These are phyloP conservation scores for Drosophila kurseongensis DNA, from an alignment of 1,140 invertebrate species.

Conservation along the genomic window DNA sequence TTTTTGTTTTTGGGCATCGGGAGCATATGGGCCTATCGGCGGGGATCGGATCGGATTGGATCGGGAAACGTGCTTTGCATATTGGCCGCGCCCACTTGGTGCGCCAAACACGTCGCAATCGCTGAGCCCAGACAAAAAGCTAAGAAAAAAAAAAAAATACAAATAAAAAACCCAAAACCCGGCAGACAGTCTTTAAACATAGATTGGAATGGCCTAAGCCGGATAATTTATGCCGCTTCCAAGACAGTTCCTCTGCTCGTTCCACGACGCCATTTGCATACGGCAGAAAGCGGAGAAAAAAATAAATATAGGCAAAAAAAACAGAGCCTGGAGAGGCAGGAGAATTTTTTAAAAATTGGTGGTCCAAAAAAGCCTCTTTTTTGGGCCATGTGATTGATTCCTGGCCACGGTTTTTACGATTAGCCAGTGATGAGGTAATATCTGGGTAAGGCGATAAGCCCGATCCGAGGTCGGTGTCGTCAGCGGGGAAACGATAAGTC, in stretches of 20 bases:
- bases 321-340: conserved; percentile 19
- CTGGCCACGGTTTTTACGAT: conserved; percentile 42
- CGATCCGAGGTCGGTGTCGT: conserved; percentile 16
- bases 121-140: conserved; percentile 27
- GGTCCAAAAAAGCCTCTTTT: conserved; percentile 37
- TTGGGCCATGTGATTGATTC: conserved; percentile 64
- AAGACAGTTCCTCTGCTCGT: conserved; percentile 45
- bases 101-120: conserved; percentile 70
- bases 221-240: conserved; percentile 46
- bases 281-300: neutral
- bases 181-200: conserved; percentile 28
- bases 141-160: neutral
- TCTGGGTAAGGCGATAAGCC: conserved; percentile 57
- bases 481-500: conserved; percentile 28
- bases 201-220: conserved; percentile 30
- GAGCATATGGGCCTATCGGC: conserved; percentile 28
- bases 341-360: conserved; percentile 43
- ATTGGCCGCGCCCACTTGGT: conserved; percentile 60
- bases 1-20: conserved; percentile 30
- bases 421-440: conserved; percentile 65
- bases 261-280: conserved; percentile 53
- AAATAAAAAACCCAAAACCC: neutral
- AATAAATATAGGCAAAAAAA: conserved; percentile 1
- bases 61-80: conserved; percentile 68
- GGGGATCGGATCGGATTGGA: conserved; percentile 17